Evolutionary conservation across 2,113 vertebrate species (phyloP), one percentile per base, ranked within the genome.

Genomic region (Lepus timidus): DNA sequence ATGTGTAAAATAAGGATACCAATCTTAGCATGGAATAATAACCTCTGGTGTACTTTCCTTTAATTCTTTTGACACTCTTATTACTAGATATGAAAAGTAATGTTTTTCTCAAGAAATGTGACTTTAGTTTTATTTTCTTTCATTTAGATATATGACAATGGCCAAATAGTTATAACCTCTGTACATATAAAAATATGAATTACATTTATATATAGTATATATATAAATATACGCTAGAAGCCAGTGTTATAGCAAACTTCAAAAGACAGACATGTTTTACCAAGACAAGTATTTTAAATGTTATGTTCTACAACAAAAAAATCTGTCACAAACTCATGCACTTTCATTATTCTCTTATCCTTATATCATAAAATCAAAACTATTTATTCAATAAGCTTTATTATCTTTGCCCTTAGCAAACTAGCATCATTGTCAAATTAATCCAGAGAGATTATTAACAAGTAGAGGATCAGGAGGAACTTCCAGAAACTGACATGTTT

Each of bases 101-200:
- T 36, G 8, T 90, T 84, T 79, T 58, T 79, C 27, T 44, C 76
- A 22, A 96, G 64, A 89, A 85, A 76, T 31, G 7, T n/a, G 87
- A 87, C 29, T 85, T 90, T 85, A 62, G 10, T 85, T 84, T 90
- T 88, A 73, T 44, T 44, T 44, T 88, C 36, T 55, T 91, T 91
- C 36, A 84, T 22, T 93, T 85, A 93, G 4, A 62, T 74, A 10
- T 58, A 73, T 74, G 36, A 27, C 2, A 76, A 71, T 85, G 2
- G 9, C 58, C 44, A 39, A 39, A 39, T 49, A 82, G 52, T 87
- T 67, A 82, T 64, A 76, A 52, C 11, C 6, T 83, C 2, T 64
- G 70, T 87, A 88, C 52, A 27, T 75, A 52, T 27, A 44, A 74
- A 58, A 80, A 91, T 58, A 22, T 29, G 20, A 6, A 51, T n/a